Percentiles rank a stretch among this genome's conserved stretches.
phyloP scores from a whole-genome alignment of 2,113 vertebrate species.

The Argyrosomus japonicus region DNA sequence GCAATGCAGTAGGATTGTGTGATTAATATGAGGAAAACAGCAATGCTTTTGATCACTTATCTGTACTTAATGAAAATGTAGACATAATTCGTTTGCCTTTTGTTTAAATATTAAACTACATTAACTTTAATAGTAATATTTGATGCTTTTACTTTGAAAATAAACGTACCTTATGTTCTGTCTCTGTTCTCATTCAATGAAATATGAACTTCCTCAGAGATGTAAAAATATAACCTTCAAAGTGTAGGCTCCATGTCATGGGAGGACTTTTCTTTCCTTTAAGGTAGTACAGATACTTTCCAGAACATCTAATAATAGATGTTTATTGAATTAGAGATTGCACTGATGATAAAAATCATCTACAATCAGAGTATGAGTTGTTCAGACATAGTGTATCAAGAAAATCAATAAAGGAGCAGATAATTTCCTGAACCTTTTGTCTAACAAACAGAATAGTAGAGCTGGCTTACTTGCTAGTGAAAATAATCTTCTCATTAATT shows the following conservation, averaged over 20 bases:
- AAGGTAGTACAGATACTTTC: neutral
- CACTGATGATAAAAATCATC: neutral
- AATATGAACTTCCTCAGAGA: neutral
- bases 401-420: neutral
- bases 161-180: accelerated
- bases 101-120: neutral
- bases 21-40: too few species aligned
- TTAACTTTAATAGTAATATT: neutral
- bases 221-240: neutral
- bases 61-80: neutral
- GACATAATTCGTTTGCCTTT: too few species aligned
- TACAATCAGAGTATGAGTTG: neutral
- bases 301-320: neutral
- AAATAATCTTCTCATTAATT: neutral
- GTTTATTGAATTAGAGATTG: neutral
- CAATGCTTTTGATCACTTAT: accelerated
- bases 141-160: slow-evolving; percentile 44
- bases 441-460: neutral
- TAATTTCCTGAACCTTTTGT: neutral
- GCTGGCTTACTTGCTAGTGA: too few species aligned
- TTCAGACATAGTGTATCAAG: neutral
- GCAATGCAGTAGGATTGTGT: accelerated
- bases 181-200: neutral
- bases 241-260: neutral
- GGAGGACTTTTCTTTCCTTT: neutral